Evolutionary conservation across 2,888 invertebrate species (phyloP).

Genomic region (Amphipyra berbera): DNA sequence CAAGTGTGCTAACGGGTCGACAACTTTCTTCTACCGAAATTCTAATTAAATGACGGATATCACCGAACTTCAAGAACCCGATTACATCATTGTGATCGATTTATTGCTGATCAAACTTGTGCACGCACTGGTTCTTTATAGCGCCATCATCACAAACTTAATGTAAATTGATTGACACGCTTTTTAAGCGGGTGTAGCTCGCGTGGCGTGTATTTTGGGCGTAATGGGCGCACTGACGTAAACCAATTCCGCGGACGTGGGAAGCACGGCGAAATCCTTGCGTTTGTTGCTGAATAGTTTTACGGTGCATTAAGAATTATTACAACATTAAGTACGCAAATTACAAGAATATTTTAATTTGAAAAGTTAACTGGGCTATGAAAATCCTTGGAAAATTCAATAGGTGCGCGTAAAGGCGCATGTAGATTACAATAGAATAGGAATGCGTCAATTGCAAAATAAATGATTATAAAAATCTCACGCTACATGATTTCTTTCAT

Average conservation of each 20-base stretch:
- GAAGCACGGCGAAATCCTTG: conserved; percentile 78
- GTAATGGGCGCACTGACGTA: conserved; percentile 84
- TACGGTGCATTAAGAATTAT: conserved; percentile 70
- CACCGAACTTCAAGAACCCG: conserved; percentile 39
- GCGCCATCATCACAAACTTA: conserved; percentile 70
- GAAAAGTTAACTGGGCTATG: conserved; percentile 35
- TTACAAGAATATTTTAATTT: conserved; percentile 50
- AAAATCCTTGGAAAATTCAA: conserved; percentile 58
- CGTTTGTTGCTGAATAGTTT: conserved; percentile 70
- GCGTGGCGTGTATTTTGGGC: conserved; percentile 82
- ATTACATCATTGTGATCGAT: conserved; percentile 47
- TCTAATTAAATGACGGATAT: conserved; percentile 61
- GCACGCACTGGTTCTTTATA: conserved; percentile 65
- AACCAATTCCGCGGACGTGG: conserved; percentile 81
- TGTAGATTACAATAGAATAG: conserved; percentile 63
- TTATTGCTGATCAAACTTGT: conserved; percentile 53
- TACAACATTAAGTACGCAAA: conserved; percentile 58
- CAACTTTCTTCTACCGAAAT: conserved; percentile 58
- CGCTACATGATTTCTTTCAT: conserved; percentile 86
- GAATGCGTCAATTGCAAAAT: conserved; percentile 82
- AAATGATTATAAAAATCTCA: conserved; percentile 84
- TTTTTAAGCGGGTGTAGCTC: conserved; percentile 77
- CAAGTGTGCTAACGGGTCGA: conserved; percentile 55
- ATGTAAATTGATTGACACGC: conserved; percentile 85
- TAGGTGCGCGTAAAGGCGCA: conserved; percentile 36